Evolutionary conservation across 2,888 invertebrate genomes (phyloP).

Genomic region (Ochropleura plecta): DNA sequence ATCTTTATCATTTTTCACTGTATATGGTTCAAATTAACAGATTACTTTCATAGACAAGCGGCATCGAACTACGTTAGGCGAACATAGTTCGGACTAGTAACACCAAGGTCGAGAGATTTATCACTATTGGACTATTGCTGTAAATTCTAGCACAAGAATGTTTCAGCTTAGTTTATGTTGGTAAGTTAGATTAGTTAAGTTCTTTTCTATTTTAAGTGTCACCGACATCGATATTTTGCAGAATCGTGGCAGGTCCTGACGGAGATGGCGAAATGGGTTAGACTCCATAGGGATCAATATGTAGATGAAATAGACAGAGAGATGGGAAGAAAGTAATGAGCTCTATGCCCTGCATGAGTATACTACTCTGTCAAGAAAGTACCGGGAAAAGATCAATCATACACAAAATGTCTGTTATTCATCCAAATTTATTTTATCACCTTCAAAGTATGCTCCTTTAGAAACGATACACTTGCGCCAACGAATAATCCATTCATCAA

Average conservation of each 20-base stretch:
- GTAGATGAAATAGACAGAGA: neutral
- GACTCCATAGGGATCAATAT: neutral
- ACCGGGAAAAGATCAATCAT: too few species aligned
- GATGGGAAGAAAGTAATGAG: neutral
- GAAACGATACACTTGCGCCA: too few species aligned
- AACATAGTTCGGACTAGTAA: neutral
- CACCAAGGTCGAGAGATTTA: neutral
- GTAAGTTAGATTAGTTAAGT: neutral
- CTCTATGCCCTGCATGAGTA: neutral
- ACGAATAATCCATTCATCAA: too few species aligned
- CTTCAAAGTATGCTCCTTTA: too few species aligned
- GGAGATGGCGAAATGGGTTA: neutral
- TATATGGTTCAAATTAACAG: conserved; percentile 5
- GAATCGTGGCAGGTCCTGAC: neutral
- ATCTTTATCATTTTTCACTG: neutral
- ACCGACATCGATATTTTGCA: neutral
- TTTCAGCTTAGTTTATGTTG: neutral
- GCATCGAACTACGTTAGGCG: neutral
- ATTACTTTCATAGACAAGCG: conserved; percentile 10
- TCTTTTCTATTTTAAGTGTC: neutral
- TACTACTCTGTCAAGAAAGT: too few species aligned
- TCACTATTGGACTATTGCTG: neutral
- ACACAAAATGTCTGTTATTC: too few species aligned
- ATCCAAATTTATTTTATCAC: too few species aligned
- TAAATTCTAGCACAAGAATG: neutral